phyloP scores from a whole-genome alignment of 2,113 vertebrate species.

The Equus quagga region DNA sequence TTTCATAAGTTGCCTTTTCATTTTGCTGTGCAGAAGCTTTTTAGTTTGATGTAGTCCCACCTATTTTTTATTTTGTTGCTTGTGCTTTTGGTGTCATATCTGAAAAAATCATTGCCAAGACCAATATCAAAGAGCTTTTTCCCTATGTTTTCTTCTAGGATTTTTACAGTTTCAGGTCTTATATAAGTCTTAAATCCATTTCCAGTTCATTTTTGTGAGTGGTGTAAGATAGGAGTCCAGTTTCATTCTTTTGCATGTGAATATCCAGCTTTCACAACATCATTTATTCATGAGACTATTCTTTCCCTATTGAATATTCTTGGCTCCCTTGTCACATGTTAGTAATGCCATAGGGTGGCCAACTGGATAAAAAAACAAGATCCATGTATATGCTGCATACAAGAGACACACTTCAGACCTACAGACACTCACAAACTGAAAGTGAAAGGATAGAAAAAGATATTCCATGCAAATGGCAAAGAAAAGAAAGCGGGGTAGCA shows the following conservation, averaged over 20 bases:
- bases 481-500: too few relatives aligned
- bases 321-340: background rate
- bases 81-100: background rate
- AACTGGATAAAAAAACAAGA: too few relatives aligned
- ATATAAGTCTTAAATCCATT: background rate
- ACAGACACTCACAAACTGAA: too few relatives aligned
- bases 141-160: background rate
- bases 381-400: background rate
- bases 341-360: background rate
- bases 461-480: too few relatives aligned
- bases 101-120: background rate
- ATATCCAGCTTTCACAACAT: background rate
- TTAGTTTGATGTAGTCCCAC: background rate
- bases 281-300: background rate
- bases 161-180: background rate
- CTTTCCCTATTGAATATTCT: background rate
- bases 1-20: background rate
- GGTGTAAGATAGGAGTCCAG: background rate
- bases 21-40: background rate
- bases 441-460: too few relatives aligned
- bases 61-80: background rate
- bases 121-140: background rate
- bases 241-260: background rate
- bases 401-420: too few relatives aligned
- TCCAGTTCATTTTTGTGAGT: background rate